These are phyloP conservation scores for Pyrocephalus nanus DNA, from an alignment of 2,797 vertebrate species.

Conservation along the genomic window DNA sequence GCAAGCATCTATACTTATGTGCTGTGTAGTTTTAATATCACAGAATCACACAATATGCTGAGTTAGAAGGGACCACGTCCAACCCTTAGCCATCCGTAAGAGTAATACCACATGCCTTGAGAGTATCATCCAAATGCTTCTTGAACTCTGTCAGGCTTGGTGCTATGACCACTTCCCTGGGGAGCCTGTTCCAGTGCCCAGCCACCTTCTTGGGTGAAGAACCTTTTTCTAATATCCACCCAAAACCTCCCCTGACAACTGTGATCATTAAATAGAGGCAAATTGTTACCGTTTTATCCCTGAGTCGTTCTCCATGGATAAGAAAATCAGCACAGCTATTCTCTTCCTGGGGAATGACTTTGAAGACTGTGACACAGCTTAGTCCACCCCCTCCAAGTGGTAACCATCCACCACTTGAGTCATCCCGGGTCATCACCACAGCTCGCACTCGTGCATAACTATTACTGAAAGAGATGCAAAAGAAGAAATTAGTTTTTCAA, in stretches of 20 bases:
- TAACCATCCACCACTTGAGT: constrained; percentile 99
- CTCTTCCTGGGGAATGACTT: constrained; percentile 89
- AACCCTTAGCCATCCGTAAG: not conserved
- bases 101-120: not conserved
- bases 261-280: not conserved
- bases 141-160: not conserved
- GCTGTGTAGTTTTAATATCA: not conserved
- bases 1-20: not conserved
- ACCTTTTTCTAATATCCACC: not conserved
- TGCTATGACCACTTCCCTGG: not conserved
- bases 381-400: constrained; percentile 94
- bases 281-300: constrained; percentile 94
- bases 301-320: constrained; percentile 97
- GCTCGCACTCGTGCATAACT: constrained; percentile 99
- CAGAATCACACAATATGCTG: not conserved
- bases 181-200: not conserved
- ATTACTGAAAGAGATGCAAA: constrained; percentile 84
- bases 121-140: not conserved
- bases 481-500: constrained; percentile 60
- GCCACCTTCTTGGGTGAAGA: not conserved
- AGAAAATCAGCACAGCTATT: constrained; percentile 90
- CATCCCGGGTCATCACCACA: constrained; percentile 99
- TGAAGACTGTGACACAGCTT: constrained; percentile 97
- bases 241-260: not conserved
- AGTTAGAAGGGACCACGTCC: not conserved